These are phyloP conservation scores for Notocelia uddmanniana DNA, from an alignment of 2,888 invertebrate genomes.

Conservation along the genomic window DNA sequence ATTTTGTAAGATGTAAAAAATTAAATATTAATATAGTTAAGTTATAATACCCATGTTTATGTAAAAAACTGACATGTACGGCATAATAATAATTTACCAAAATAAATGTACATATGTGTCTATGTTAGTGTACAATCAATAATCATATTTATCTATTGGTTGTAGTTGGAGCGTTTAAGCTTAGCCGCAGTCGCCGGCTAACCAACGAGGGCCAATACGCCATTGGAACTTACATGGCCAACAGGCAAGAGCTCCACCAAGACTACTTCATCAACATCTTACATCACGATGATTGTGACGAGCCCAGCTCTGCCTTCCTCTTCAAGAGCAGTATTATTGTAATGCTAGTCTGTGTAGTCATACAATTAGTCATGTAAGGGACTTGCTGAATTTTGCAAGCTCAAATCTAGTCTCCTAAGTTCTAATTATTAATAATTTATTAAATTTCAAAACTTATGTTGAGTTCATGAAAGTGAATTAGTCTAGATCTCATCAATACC, in stretches of 20 bases:
- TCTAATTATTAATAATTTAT: conserved; percentile 4
- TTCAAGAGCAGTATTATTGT: conserved; percentile 72
- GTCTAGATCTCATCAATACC: conserved; percentile 17
- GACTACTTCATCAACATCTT: conserved; percentile 64
- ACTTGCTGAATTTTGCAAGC: neutral
- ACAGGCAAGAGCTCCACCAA: conserved; percentile 63
- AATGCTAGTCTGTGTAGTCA: conserved; percentile 62
- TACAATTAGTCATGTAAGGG: conserved; percentile 24
- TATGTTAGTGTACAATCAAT: neutral
- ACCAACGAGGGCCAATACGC: conserved; percentile 49
- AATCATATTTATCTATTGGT: conserved; percentile 28
- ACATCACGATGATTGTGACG: conserved; percentile 66
- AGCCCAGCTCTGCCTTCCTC: conserved; percentile 67
- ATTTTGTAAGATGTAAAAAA: no score
- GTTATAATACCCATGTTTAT: no score
- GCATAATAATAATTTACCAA: no score
- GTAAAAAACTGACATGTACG: no score
- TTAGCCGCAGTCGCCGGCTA: conserved; percentile 67
- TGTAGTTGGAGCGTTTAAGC: conserved; percentile 73
- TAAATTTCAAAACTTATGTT: neutral
- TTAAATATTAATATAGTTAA: no score
- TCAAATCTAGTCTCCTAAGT: neutral
- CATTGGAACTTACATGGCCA: conserved; percentile 58
- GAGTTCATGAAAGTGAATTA: neutral
- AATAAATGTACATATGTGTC: neutral